A percentile compares a stretch with the other conserved stretches of the same genome.
Conservation (phyloP, 2,113 vertebrate species). For the Cercocebus atys region DNA sequence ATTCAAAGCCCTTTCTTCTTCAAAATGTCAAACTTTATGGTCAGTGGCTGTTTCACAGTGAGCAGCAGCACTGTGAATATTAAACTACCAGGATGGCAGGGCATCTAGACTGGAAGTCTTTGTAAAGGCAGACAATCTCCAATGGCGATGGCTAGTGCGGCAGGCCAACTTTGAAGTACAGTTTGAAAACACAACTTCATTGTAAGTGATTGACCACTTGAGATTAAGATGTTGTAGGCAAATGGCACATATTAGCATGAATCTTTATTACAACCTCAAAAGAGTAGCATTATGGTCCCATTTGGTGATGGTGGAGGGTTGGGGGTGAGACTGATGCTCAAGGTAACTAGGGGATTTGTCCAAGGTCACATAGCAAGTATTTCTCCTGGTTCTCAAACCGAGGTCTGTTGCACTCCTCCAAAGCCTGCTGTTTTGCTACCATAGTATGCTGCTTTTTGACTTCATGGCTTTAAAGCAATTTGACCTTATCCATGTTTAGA, state of each 20-base stretch:
- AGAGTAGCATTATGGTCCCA: neutral
- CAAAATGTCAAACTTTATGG: slow-evolving; percentile 75
- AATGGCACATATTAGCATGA: neutral
- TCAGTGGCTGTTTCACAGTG: slow-evolving; percentile 24
- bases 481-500: neutral
- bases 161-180: neutral
- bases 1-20: slow-evolving; percentile 71
- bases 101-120: neutral
- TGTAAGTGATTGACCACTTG: neutral
- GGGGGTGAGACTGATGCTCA: neutral
- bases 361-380: neutral
- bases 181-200: neutral
- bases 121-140: neutral
- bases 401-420: neutral
- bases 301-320: neutral
- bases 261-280: neutral
- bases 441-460: neutral
- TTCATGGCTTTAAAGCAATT: neutral
- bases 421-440: neutral
- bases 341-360: neutral
- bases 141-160: neutral
- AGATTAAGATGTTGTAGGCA: neutral
- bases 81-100: neutral
- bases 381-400: neutral
- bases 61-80: slow-evolving; percentile 20